Evolutionary conservation across 2,888 invertebrate genomes (phyloP).

Genomic region (Andrena bucephala): DNA sequence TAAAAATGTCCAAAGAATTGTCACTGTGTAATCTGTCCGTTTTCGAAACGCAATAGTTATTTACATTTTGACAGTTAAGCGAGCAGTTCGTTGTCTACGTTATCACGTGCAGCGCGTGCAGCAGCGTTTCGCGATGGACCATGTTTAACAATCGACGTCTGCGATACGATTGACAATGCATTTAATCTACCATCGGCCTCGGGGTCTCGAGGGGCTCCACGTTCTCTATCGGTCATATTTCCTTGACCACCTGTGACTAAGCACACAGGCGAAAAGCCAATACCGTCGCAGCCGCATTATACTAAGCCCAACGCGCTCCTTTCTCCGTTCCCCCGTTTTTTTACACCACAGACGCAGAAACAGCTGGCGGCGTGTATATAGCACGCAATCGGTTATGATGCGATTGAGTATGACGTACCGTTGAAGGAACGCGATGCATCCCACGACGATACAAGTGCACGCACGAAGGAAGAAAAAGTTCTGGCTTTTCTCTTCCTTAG

Average conservation of each 20-base stretch:
- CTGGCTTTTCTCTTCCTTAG: neutral
- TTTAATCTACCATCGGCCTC: conserved; percentile 8
- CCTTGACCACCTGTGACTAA: conserved; percentile 59
- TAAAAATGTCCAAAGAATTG: neutral
- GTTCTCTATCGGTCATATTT: conserved; percentile 36
- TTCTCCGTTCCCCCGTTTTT: conserved; percentile 19
- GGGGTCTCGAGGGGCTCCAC: conserved; percentile 15
- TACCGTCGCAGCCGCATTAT: conserved; percentile 8
- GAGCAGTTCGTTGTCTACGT: neutral
- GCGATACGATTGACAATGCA: conserved; percentile 30
- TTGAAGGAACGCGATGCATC: conserved; percentile 7
- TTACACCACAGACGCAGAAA: conserved; percentile 23
- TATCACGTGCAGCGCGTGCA: conserved; percentile 5
- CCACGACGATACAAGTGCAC: neutral
- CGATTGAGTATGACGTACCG: neutral
- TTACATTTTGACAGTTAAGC: conserved; percentile 39
- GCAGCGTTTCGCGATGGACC: neutral
- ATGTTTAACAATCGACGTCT: conserved; percentile 38
- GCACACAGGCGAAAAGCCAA: conserved; percentile 29
- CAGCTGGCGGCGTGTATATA: conserved; percentile 36
- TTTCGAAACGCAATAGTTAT: conserved; percentile 10
- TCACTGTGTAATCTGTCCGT: neutral
- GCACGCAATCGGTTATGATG: neutral
- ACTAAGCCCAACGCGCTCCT: conserved; percentile 34
- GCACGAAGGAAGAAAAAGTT: neutral